Conservation (phyloP, 2,888 invertebrate species). For the Cybosia mesomella region DNA sequence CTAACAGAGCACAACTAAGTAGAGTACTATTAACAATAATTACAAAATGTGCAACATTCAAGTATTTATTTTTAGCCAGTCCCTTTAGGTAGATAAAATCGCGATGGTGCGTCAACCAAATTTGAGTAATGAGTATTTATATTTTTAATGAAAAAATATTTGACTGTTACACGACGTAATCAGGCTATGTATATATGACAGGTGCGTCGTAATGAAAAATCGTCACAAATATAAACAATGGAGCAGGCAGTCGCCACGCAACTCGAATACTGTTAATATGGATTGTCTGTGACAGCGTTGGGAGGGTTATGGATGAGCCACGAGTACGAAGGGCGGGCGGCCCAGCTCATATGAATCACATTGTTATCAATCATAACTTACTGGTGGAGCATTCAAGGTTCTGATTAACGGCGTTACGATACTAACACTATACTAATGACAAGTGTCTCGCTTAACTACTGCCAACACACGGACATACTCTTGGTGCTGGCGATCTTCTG, state of each 20-base stretch:
- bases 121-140: conserved; percentile 28
- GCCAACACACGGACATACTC: background rate
- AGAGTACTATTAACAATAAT: background rate
- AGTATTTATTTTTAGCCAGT: background rate
- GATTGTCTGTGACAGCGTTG: conserved; percentile 69
- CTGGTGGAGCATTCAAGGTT: conserved; percentile 73
- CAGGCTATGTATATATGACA: conserved; percentile 42
- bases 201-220: conserved; percentile 51
- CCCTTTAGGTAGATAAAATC: conserved; percentile 8
- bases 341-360: conserved; percentile 62
- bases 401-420: conserved; percentile 64
- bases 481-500: background rate
- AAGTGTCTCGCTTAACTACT: conserved; percentile 39
- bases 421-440: conserved; percentile 56
- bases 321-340: conserved; percentile 51
- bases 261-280: conserved; percentile 62
- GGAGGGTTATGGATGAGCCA: conserved; percentile 71
- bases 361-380: conserved; percentile 83
- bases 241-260: conserved; percentile 42
- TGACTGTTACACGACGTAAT: conserved; percentile 42
- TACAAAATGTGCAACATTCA: background rate
- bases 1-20: background rate
- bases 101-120: conserved; percentile 24
- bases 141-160: conserved; percentile 40
- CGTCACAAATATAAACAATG: conserved; percentile 47